Base-by-base conservation (phyloP, 2,888 invertebrate genomes). In the Tholera decimalis region DNA sequence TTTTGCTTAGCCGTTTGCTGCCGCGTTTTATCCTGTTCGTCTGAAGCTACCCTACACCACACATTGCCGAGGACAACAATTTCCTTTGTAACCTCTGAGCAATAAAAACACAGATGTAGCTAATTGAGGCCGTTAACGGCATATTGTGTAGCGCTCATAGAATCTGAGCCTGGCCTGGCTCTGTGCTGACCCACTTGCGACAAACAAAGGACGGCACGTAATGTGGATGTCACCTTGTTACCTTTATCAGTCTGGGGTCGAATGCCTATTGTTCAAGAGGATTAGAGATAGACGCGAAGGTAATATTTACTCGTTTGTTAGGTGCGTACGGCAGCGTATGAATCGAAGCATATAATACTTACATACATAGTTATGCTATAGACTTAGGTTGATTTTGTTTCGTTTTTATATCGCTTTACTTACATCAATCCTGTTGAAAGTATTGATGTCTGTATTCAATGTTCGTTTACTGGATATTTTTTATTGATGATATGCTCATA, bases 51-150 rank as follows among this genome's bases (percentile, higher is more conserved):
- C 73, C 47, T 30, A n/a, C 15, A 54, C 18, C 30, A 41, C 44
- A 57, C 53, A 57, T 57, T 51, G 20, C 37, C 35, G 61, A 51
- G 59, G 49, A 28, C 66, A 67, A 73, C 67, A 62, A 74, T 74
- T 56, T 62, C 73, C 73, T 77, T 77, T 77, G 67, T 75, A 56
- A 77, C 47, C 64, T 77, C 70, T 55, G 53, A 61, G 68, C 72
- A 82, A 82, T 80, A 79, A 81, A 82, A 78, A 73, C 83, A 68
- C 84, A 83, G 82, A 83, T 83, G 84, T 65, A 60, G 50, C 68
- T 82, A 76, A 83, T 80, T 73, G 77, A 62, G 69, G 50, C 67
- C 69, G 69, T 80, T 65, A 63, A 66, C 54, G 49, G 35, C 56
- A 61, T 50, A 78, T 66, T 80, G 82, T 82, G 61, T 46, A 22